Evolutionary conservation across 2,888 invertebrate species (phyloP), one percentile per base, ranked within the genome.

Genomic region (Xestia rhomboidea): DNA sequence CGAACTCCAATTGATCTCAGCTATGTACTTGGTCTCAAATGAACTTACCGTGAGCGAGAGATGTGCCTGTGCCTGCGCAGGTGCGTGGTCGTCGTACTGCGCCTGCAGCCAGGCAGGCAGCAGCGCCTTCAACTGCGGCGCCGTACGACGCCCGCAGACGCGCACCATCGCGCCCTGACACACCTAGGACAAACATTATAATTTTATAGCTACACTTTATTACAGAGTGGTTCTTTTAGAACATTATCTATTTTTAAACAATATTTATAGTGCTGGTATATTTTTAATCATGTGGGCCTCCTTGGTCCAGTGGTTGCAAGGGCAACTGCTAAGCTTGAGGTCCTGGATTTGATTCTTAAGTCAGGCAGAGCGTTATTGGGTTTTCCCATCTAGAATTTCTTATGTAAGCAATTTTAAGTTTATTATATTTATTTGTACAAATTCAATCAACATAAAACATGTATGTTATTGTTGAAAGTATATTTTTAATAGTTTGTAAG

Each of bases 71-170:
- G 93, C 84, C 76, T 84, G 86, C 49, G 98, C 99, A 18, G 99
- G 99, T 60, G 98, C 98, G 95, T 99, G 98, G 21, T 98, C 98
- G 93, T 99, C 99, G 95, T 98, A 98, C 92, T 98, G 98, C 72
- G 98, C 98, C 66, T 98, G 97, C 90, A 99, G 97, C 99, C 99
- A 99, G 7, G 98, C 97, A 2, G 99, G 98, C 91, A 98, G 97
- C 80, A 99, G 92, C 91, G 97, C 97, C 90, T 98, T 98, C 73
- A 99, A 96, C 92, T 97, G 97, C 2, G 98, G 98, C 0, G 99
- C 99, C 81, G 98, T 95, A 86, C 98, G 97, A 44, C 98, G 97
- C 64, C 98, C 98, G 78, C 98, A 98, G 91, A 94, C 88, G 6
- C 83, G 66, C 46, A 98, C 97, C 13, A 98, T 92, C 38, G 97